These are phyloP conservation scores for Epinephelus awoara DNA, from an alignment of 2,797 vertebrate species.

Conservation along the genomic window DNA sequence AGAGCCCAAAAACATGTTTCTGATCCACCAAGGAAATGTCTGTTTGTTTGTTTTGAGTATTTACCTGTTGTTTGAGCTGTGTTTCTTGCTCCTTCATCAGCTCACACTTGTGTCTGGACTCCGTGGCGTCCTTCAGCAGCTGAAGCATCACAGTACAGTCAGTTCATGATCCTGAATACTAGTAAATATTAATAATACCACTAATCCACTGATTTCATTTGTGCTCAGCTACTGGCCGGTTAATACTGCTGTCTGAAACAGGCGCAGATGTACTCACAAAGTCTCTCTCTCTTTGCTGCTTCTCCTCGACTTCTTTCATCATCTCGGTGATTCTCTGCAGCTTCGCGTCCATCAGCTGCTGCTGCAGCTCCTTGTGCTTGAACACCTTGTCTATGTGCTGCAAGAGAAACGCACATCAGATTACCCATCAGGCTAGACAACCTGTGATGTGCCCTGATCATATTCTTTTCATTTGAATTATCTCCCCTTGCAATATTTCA, in stretches of 20 bases:
- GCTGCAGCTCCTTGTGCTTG: constrained; percentile 98
- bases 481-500: no score
- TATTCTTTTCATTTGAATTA: no score
- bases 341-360: constrained; percentile 97
- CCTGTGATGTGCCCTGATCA: neutral
- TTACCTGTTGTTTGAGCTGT: constrained; percentile 97
- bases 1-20: neutral
- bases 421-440: neutral
- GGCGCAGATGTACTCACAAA: constrained; percentile 89
- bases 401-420: neutral
- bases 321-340: constrained; percentile 96
- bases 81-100: constrained; percentile 98
- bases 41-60: neutral
- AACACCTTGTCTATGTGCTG: constrained; percentile 99
- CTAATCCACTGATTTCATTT: neutral
- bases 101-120: constrained; percentile 96
- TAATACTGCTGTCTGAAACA: neutral
- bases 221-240: neutral
- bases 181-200: neutral
- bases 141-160: constrained; percentile 65
- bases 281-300: constrained; percentile 95
- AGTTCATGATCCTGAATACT: neutral
- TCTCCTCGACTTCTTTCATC: constrained; percentile 97
- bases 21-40: neutral
- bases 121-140: constrained; percentile 96